Conservation (phyloP, 2,113 vertebrate genomes). For the Pollimyrus isidori region DNA sequence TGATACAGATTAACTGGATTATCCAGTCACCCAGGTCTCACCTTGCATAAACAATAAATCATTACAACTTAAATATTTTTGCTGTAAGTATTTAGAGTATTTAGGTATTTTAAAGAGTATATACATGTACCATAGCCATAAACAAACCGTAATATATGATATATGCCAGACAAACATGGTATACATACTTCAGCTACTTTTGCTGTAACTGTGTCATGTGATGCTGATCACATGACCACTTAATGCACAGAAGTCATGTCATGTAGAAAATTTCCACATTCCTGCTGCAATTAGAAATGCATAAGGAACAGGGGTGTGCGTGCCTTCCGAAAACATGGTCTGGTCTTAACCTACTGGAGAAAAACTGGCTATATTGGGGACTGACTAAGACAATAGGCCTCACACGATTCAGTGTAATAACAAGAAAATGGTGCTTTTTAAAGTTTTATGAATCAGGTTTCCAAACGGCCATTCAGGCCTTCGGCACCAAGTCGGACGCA, state of each 20-base stretch:
- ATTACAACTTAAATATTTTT: constrained; percentile 3
- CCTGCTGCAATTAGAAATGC: neutral
- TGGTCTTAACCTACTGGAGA: constrained; percentile 36
- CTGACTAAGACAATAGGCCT: constrained; percentile 39
- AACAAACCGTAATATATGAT: neutral
- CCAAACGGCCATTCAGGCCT: neutral
- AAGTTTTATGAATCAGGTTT: constrained; percentile 29
- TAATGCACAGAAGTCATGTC: neutral
- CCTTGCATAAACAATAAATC: neutral
- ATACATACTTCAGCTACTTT: neutral
- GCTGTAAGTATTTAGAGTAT: neutral
- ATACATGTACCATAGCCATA: neutral
- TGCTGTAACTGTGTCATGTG: neutral
- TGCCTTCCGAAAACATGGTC: neutral
- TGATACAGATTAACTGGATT: neutral
- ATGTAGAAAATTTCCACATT: neutral
- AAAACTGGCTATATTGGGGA: constrained; percentile 45
- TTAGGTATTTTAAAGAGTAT: neutral
- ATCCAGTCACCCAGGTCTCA: neutral
- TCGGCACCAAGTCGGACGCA: too few relatives aligned
- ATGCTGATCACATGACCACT: neutral
- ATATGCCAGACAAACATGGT: neutral
- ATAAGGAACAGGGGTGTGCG: constrained; percentile 43
- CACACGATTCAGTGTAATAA: constrained; percentile 40
- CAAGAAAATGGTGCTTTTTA: constrained; percentile 41